Evolutionary conservation across 2,113 vertebrate species (phyloP).

Genomic region (Urocynchramus pylzowi): DNA sequence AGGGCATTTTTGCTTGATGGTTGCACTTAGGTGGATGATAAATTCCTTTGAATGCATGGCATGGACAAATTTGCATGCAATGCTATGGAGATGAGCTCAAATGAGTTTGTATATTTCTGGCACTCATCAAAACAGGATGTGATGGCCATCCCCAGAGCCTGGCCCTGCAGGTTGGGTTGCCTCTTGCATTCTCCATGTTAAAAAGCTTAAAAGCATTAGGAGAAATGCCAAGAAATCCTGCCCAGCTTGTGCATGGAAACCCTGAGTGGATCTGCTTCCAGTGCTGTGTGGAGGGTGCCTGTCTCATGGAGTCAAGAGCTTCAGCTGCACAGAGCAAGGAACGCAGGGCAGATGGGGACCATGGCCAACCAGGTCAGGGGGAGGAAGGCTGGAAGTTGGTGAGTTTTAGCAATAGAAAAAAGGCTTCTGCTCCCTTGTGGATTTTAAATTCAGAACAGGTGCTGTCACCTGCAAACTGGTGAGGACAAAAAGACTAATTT

Average conservation of each 20-base stretch:
- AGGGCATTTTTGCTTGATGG: neutral
- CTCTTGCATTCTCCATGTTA: neutral
- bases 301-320: neutral
- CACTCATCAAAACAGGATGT: neutral
- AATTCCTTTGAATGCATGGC: neutral
- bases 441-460: neutral
- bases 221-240: neutral
- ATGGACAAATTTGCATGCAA: neutral
- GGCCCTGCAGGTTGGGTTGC: neutral
- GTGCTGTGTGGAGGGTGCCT: neutral
- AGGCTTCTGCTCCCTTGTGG: neutral
- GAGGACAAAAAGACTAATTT: neutral
- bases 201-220: neutral
- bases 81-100: neutral
- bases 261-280: neutral
- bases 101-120: too few species aligned
- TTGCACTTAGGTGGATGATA: neutral
- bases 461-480: neutral
- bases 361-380: neutral
- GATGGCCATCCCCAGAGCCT: neutral
- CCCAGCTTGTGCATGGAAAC: neutral
- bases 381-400: neutral
- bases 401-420: neutral
- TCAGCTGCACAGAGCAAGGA: neutral
- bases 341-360: neutral